Percentiles rank a stretch among this genome's conserved stretches.
Conservation (phyloP, 2,797 vertebrate species). For the Dermochelys coriacea region DNA sequence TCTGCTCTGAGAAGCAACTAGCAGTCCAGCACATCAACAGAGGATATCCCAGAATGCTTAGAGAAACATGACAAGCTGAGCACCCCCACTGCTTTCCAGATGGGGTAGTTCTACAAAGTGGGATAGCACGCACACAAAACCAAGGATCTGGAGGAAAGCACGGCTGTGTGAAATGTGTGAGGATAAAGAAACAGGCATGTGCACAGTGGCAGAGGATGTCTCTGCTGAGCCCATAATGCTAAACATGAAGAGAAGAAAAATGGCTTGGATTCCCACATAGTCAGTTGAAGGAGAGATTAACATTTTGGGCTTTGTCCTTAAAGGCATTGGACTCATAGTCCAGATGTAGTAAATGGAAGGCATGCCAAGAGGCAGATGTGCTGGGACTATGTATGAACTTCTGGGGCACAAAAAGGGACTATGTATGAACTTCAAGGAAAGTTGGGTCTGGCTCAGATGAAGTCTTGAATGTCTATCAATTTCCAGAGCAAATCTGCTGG, state of each 20-base stretch:
- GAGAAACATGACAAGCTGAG: neutral
- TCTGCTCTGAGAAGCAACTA: neutral
- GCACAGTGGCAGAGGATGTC: rapidly evolving
- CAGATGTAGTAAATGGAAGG: neutral
- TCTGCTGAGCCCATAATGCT: neutral
- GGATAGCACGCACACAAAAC: neutral
- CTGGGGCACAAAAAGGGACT: neutral
- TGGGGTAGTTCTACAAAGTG: neutral
- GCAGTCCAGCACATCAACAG: neutral
- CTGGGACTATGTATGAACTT: rapidly evolving
- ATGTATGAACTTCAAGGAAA: rapidly evolving
- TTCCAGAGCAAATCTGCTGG: neutral
- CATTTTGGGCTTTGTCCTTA: neutral
- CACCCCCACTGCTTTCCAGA: neutral
- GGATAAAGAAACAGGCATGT: rapidly evolving
- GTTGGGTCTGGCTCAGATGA: neutral
- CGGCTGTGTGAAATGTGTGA: neutral
- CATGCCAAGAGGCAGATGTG: neutral
- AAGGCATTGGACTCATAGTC: neutral
- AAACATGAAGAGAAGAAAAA: neutral
- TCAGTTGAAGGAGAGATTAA: neutral
- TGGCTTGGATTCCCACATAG: neutral
- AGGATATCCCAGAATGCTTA: neutral
- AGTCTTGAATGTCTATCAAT: rapidly evolving
- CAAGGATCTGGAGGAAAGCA: neutral